These are phyloP conservation scores for Sapayoa aenigma DNA, from an alignment of 2,113 vertebrate genomes.

Conservation along the genomic window DNA sequence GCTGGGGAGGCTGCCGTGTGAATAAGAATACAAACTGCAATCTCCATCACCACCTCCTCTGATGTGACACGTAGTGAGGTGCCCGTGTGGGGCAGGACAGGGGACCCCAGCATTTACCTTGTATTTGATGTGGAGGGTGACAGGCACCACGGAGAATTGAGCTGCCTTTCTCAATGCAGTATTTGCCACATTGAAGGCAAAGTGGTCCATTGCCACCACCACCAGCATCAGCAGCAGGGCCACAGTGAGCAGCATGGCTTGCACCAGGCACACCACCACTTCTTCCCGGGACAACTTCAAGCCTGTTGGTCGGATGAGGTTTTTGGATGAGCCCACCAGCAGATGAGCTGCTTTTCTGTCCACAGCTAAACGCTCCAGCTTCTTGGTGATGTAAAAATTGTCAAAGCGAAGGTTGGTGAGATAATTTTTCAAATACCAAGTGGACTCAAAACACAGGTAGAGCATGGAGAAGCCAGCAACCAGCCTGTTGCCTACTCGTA, in stretches of 20 bases:
- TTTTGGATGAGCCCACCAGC: conserved; percentile 31
- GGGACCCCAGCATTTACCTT: conserved; percentile 63
- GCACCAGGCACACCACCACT: conserved; percentile 67
- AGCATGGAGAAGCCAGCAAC: conserved; percentile 77
- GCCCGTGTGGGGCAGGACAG: accelerated
- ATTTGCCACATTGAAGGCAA: conserved; percentile 76
- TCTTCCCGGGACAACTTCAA: conserved; percentile 78
- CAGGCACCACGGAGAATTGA: conserved; percentile 75
- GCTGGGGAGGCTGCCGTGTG: not conserved
- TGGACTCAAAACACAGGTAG: conserved; percentile 76
- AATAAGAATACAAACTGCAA: not conserved
- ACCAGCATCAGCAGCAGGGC: conserved; percentile 75
- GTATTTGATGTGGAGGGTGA: conserved; percentile 76
- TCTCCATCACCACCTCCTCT: not conserved
- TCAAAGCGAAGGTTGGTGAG: conserved; percentile 84
- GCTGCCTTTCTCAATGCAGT: conserved; percentile 66
- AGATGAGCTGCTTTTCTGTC: conserved; percentile 38
- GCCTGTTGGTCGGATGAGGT: conserved; percentile 49
- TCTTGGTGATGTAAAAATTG: conserved; percentile 77
- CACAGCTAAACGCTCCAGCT: conserved; percentile 48
- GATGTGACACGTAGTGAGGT: accelerated
- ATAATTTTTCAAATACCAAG: conserved; percentile 83
- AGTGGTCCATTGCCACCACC: conserved; percentile 75
- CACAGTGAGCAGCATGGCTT: conserved; percentile 72
- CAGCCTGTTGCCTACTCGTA: conserved; percentile 68